Evolutionary conservation across 2,113 vertebrate genomes (phyloP), one percentile per base, ranked within the genome.

Genomic region (Saguinus imperator): DNA sequence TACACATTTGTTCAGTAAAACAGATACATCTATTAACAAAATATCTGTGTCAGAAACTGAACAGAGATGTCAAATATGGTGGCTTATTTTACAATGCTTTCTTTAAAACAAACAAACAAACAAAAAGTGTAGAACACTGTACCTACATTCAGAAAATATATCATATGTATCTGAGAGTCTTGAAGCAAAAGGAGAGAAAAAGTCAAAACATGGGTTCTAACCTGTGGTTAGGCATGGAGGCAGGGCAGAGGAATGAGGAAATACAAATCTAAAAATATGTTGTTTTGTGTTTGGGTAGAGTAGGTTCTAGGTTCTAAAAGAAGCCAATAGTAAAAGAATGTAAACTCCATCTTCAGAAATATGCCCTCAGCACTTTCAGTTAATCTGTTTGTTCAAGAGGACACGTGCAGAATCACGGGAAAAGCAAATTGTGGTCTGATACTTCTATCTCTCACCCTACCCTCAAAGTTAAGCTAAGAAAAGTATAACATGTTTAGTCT

Each of bases 21-120:
- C 70, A 84, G 94, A 76, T 48, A 58, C 0, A 85, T 52, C 10
- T 68, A 75, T 91, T 94, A 91, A 93, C 13, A 85, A 55, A 81
- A 45, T 35, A 3, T 89, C 75, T 95, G 77, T 70, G 23, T 95
- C 45, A 93, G 58, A 93, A 91, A 91, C 8, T 58, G 18, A 84
- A 57, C 68, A 83, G 21, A 50, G 48, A 83, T 86, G 3, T 88
- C 35, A 96, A 72, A 80, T 79, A 84, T 13, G 6, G 5, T 43
- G 13, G 40, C 79, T 80, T 83, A 90, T 27, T 68, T 87, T 72
- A 83, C 82, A 90, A 73, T 40, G 82, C 17, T 29, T 80, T 35
- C 12, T 43, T 58, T n/a, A 72, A 61, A 72, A 75, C 52, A 80
- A 70, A 84, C 25, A 57, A 21, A 58, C 52, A 64, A 14, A 52